Evolutionary conservation across 2,888 invertebrate genomes (phyloP).

Genomic region (Pomacea canaliculata): DNA sequence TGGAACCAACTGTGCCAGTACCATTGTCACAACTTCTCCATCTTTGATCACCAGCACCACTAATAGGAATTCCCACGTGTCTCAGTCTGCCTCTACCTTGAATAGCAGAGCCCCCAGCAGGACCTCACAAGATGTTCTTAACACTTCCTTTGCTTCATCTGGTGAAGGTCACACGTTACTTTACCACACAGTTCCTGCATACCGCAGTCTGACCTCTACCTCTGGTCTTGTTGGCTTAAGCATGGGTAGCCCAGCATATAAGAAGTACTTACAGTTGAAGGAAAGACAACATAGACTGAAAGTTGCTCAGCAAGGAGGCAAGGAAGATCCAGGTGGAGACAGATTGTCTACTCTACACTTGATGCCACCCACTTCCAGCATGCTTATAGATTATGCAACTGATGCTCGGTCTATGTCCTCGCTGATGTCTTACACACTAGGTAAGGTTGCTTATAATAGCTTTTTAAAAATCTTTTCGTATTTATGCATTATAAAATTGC

Average conservation of each 20-base stretch:
- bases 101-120: neutral
- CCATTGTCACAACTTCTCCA: neutral
- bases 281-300: conserved; percentile 60
- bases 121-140: conserved; percentile 14
- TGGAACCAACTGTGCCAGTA: neutral
- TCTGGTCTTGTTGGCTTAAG: conserved; percentile 31
- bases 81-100: neutral
- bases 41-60: conserved; percentile 5
- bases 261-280: conserved; percentile 60
- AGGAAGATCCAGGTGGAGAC: conserved; percentile 1
- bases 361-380: conserved; percentile 23
- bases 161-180: conserved; percentile 11
- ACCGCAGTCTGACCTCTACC: conserved; percentile 23
- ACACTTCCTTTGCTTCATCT: conserved; percentile 18
- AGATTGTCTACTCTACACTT: neutral
- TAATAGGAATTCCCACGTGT: neutral
- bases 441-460: conserved; percentile 36
- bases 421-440: conserved; percentile 54
- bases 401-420: conserved; percentile 55
- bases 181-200: conserved; percentile 17
- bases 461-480: neutral
- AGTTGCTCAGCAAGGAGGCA: conserved; percentile 42
- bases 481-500: no score
- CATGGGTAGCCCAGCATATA: conserved; percentile 50
- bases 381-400: conserved; percentile 34